phyloP scores from a whole-genome alignment of 1,140 invertebrate species.

The Trissolcus basalis region DNA sequence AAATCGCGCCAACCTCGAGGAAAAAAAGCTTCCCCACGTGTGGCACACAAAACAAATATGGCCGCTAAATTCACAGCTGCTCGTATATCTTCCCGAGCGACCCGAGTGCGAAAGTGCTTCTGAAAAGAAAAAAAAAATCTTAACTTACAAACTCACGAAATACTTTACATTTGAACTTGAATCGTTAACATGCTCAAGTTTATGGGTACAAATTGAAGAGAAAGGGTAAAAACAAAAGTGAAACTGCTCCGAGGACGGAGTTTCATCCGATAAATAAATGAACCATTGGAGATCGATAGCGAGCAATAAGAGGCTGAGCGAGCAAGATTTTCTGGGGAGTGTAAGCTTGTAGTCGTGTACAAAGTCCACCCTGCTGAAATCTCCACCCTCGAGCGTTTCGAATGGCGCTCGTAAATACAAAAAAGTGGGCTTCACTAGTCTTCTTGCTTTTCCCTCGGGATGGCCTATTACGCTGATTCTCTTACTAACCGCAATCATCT shows the following conservation, averaged over 20 bases:
- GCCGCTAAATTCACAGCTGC: conserved; percentile 31
- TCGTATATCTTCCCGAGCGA: conserved; percentile 26
- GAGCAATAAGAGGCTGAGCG: conserved; percentile 34
- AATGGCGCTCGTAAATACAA: conserved; percentile 73
- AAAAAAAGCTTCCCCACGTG: conserved; percentile 43
- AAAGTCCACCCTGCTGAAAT: conserved; percentile 61
- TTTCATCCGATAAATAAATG: conserved; percentile 54
- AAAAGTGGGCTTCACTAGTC: conserved; percentile 59
- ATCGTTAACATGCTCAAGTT: conserved; percentile 1
- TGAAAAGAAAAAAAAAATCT: conserved; percentile 7
- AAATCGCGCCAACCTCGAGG: conserved; percentile 18
- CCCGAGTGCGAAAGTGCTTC: conserved; percentile 9
- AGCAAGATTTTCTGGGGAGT: conserved; percentile 38
- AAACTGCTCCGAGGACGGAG: conserved; percentile 32
- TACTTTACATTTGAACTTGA: conserved; percentile 7
- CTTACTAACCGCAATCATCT: conserved; percentile 70
- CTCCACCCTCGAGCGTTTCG: conserved; percentile 65
- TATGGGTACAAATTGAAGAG: conserved; percentile 17
- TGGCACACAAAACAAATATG: conserved; percentile 41
- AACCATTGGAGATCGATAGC: conserved; percentile 51
- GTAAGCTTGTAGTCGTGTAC: conserved; percentile 9
- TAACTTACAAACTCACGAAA: background rate
- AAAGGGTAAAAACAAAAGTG: conserved; percentile 9
- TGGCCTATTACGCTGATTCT: conserved; percentile 72
- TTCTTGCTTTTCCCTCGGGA: conserved; percentile 69